A percentile compares a stretch with the other conserved stretches of the same genome.
phyloP scores from a whole-genome alignment of 2,888 invertebrate genomes.

The Ceraclea dissimilis region DNA sequence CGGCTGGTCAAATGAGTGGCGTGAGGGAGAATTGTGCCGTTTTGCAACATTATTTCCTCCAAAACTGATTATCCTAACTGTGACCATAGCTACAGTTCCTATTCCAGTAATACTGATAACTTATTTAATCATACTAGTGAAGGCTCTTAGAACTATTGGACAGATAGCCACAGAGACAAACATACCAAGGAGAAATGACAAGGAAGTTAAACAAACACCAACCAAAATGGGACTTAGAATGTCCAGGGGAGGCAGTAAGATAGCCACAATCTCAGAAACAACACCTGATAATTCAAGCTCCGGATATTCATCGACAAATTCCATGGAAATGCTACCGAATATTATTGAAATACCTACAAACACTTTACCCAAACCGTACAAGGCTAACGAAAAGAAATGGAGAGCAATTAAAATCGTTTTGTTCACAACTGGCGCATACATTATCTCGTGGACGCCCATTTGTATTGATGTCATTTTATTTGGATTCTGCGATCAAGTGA shows the following conservation, averaged over 20 bases:
- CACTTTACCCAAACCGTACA: background rate
- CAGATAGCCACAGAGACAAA: background rate
- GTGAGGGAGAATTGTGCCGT: slow-evolving; percentile 49
- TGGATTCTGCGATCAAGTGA: slow-evolving; percentile 45
- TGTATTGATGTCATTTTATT: slow-evolving; percentile 49
- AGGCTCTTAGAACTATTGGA: slow-evolving; percentile 41
- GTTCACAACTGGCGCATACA: slow-evolving; percentile 53
- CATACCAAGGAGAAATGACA: slow-evolving; percentile 27
- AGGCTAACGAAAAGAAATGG: slow-evolving; percentile 39
- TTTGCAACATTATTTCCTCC: slow-evolving; percentile 52
- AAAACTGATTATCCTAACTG: slow-evolving; percentile 47
- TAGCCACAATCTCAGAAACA: background rate
- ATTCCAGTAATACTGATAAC: slow-evolving; percentile 33
- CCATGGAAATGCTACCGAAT: background rate
- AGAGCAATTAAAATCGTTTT: slow-evolving; percentile 55
- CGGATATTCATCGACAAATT: background rate
- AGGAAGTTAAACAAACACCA: background rate
- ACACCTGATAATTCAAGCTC: background rate
- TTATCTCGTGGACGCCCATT: slow-evolving; percentile 57
- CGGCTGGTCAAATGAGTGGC: slow-evolving; percentile 49
- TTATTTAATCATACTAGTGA: slow-evolving; percentile 51
- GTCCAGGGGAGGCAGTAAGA: slow-evolving; percentile 27
- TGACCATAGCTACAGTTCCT: slow-evolving; percentile 48
- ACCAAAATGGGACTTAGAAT: slow-evolving; percentile 24
- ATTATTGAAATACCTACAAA: background rate